A percentile compares a stretch with the other conserved stretches of the same genome.
These are phyloP conservation scores for Lepus europaeus DNA, from an alignment of 2,113 vertebrate species.

Conservation along the genomic window DNA sequence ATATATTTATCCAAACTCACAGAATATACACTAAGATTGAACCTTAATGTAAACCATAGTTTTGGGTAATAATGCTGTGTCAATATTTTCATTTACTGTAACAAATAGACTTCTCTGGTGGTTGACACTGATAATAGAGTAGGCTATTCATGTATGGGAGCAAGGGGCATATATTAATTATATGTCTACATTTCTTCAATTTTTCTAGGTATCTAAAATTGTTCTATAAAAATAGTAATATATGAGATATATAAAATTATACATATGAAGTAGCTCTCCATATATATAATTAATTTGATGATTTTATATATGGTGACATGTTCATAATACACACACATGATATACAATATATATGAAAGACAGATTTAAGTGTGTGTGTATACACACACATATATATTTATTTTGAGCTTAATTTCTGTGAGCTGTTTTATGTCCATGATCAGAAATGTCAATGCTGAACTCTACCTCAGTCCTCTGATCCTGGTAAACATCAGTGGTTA, in stretches of 20 bases:
- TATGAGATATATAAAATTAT: neutral
- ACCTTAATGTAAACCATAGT: neutral
- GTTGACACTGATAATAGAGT: neutral
- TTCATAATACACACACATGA: too few relatives aligned
- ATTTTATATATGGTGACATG: too few relatives aligned
- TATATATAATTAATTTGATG: too few relatives aligned
- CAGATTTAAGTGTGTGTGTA: too few relatives aligned
- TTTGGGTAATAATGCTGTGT: neutral
- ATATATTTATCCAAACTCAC: neutral
- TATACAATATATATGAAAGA: too few relatives aligned
- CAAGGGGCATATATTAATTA: neutral
- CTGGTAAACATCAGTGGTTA: neutral
- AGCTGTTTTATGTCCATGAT: neutral
- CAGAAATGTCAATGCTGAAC: neutral
- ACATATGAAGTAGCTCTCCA: neutral
- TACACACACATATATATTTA: too few relatives aligned
- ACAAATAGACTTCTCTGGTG: neutral
- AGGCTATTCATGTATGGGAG: neutral
- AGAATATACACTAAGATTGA: neutral
- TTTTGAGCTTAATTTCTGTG: neutral
- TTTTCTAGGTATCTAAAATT: neutral
- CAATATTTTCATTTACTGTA: neutral
- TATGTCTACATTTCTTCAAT: neutral
- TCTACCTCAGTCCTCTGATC: neutral
- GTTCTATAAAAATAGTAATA: neutral